Percentiles rank a stretch among this genome's conserved stretches.
Conservation (phyloP, 2,888 invertebrate species). For the Cancer borealis region DNA sequence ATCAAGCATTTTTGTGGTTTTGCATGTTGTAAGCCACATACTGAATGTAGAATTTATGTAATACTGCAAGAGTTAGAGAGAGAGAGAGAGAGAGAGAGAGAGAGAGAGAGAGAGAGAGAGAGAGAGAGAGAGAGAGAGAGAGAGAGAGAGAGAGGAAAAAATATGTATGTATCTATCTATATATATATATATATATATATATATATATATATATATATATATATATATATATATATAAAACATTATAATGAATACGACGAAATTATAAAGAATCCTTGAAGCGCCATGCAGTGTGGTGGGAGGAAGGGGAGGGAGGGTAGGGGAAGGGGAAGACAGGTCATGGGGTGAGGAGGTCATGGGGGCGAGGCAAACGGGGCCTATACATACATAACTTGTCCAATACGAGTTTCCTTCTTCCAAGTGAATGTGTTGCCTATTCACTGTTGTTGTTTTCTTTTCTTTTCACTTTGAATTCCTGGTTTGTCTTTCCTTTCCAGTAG, state of each 20-base stretch:
- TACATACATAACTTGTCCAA: neutral
- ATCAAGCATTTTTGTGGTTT: neutral
- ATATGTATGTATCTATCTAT: no score
- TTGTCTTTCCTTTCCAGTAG: neutral
- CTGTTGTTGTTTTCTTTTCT: neutral
- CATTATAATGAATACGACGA: neutral
- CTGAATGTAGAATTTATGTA: no score
- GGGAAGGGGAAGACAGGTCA: slow-evolving; percentile 10
- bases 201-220: no score
- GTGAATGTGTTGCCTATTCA: neutral
- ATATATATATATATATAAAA: no score
- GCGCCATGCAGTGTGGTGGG: neutral
- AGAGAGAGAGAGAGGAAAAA: neutral
- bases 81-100: slow-evolving; percentile 37
- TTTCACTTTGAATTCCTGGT: neutral
- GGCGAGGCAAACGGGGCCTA: slow-evolving; percentile 31
- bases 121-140: slow-evolving; percentile 32
- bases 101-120: slow-evolving; percentile 44
- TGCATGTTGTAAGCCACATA: neutral
- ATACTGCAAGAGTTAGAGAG: neutral
- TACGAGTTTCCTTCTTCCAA: neutral
- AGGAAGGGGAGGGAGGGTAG: neutral
- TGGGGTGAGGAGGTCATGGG: slow-evolving; percentile 9
- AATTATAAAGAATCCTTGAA: neutral
- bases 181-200: no score